Conservation (phyloP, 2,888 invertebrate genomes). For the Dasysyrphus albostriatus region DNA sequence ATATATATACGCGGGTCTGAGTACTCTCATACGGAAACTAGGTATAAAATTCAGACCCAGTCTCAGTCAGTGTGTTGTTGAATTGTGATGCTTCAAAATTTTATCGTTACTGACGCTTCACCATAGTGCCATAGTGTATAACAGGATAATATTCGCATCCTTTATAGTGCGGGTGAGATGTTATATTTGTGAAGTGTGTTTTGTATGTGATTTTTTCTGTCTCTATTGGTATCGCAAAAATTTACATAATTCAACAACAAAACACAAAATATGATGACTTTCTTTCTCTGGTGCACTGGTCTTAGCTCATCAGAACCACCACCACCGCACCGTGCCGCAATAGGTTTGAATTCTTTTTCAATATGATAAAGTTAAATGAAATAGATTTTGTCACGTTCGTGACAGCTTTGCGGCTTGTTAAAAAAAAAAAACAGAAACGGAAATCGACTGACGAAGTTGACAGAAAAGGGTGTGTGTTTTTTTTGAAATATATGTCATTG, state of each 20-base stretch:
- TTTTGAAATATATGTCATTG: slow-evolving; percentile 13
- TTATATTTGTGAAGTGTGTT: slow-evolving; percentile 3
- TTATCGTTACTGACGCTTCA: slow-evolving; percentile 69
- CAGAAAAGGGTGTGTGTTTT: background rate
- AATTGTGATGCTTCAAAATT: slow-evolving; percentile 55
- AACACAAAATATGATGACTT: slow-evolving; percentile 69
- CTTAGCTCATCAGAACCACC: background rate
- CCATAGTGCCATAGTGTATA: slow-evolving; percentile 13
- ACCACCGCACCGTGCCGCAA: background rate
- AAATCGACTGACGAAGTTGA: slow-evolving; percentile 37
- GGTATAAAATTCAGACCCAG: background rate
- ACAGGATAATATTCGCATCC: slow-evolving; percentile 51
- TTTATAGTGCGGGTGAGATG: background rate
- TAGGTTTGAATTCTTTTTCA: slow-evolving; percentile 61
- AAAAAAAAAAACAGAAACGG: slow-evolving; percentile 25
- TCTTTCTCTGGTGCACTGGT: slow-evolving; percentile 39
- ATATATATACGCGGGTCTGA: background rate
- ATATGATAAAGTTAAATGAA: slow-evolving; percentile 66
- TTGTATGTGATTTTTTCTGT: background rate
- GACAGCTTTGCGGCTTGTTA: slow-evolving; percentile 69
- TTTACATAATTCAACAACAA: slow-evolving; percentile 70
- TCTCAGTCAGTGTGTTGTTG: slow-evolving; percentile 32
- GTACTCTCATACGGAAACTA: background rate
- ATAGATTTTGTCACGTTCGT: slow-evolving; percentile 73
- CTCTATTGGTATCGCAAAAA: slow-evolving; percentile 39